Evolutionary conservation across 2,113 vertebrate genomes (phyloP), one percentile per base, ranked within the genome.

Genomic region (Anhinga anhinga): DNA sequence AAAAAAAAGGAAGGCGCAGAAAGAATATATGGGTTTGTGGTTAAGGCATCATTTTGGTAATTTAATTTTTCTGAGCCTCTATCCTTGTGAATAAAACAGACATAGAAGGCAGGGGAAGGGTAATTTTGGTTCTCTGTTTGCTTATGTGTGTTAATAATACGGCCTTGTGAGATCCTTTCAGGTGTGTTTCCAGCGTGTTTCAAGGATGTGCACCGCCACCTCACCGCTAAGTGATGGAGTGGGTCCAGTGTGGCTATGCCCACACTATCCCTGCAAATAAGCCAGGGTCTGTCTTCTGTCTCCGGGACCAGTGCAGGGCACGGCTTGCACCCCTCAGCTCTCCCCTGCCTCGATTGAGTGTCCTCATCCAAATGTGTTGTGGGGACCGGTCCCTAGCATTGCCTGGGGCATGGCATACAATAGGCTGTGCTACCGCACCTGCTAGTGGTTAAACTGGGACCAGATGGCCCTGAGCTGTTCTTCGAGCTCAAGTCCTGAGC

Each of bases 31-130:
- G 38, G n/a, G 11, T 89, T 87, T 79, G 29, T 45, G n/a, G 38
- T 84, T 78, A 88, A 88, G 66, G 23, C 70, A 71, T 47, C 18
- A 7, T 71, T 89, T 62, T 44, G 26, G n/a, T 67, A 3, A 30
- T 84, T 90, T 79, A 67, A n/a, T 91, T 92, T 81, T 84, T 87
- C 63, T 74, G 40, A 73, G 50, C 30, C 19, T 95, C 63, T 25
- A 58, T 36, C 25, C 19, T 78, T 70, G 20, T 91, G 15, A 84
- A 55, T 77, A 70, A 85, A 94, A 77, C 17, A 62, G 58, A 36
- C 7, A 7, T 0, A 56, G 52, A 82, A 79, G 40, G 32, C 22
- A 67, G 56, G 20, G 42, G 6, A 79, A 67, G 13, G 13, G 16
- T 62, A 61, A 34, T 42, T 66, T 22, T 44, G 27, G 12, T 61